Percentiles rank a stretch among this genome's conserved stretches.
These are phyloP conservation scores for Lateolabrax maculatus DNA, from an alignment of 2,797 vertebrate genomes.

Conservation along the genomic window DNA sequence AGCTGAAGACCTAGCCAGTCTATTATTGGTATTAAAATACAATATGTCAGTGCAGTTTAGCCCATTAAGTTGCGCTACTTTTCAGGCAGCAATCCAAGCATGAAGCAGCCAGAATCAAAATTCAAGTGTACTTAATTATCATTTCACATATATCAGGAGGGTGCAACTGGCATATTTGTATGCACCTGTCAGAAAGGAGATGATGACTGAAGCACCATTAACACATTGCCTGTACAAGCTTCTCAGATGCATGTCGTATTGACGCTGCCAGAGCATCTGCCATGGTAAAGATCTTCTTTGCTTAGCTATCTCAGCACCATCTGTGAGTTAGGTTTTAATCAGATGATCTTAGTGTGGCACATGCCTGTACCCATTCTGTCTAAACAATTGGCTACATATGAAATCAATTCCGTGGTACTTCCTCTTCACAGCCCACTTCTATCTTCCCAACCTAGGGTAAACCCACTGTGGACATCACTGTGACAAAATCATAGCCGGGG, in stretches of 20 bases:
- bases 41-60: background rate
- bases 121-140: constrained; percentile 6
- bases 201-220: constrained; percentile 12
- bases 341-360: constrained; percentile 30
- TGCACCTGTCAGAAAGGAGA: constrained; percentile 11
- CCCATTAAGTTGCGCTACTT: background rate
- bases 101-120: background rate
- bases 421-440: background rate
- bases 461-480: constrained; percentile 9
- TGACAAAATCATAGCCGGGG: constrained; percentile 10
- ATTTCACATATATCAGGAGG: constrained; percentile 3
- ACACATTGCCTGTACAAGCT: background rate
- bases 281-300: constrained; percentile 33
- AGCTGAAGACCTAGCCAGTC: background rate
- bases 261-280: constrained; percentile 59
- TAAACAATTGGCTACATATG: constrained; percentile 3
- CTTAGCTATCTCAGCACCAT: constrained; percentile 60
- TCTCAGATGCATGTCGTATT: constrained; percentile 24
- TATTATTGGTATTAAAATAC: background rate
- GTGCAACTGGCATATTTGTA: background rate
- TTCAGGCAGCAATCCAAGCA: background rate
- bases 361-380: constrained; percentile 18
- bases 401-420: background rate
- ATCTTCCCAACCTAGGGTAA: background rate
- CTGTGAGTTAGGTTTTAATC: constrained; percentile 65